These are phyloP conservation scores for Conops quadrifasciatus DNA, from an alignment of 2,888 invertebrate species.

Conservation along the genomic window DNA sequence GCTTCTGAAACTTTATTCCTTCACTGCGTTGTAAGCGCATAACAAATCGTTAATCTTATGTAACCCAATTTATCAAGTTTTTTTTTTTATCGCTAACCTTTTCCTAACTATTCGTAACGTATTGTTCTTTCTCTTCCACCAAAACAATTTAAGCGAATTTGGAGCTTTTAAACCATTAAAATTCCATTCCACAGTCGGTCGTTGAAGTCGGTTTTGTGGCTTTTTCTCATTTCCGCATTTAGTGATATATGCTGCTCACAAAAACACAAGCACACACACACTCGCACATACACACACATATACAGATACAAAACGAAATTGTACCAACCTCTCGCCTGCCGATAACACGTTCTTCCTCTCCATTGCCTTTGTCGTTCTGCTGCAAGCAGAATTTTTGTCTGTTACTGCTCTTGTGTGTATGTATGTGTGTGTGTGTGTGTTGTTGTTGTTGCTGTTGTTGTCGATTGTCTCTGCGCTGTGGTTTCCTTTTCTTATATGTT, in stretches of 20 bases:
- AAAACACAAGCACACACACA: not conserved
- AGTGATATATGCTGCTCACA: not conserved
- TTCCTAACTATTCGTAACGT: too few species aligned
- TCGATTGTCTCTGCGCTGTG: not conserved
- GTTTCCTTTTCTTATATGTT: too few species aligned
- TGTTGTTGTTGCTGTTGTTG: slow-evolving; percentile 28
- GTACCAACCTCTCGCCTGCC: too few species aligned
- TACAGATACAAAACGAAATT: not conserved
- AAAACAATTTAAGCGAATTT: too few species aligned
- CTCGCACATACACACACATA: not conserved
- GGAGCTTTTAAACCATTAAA: not conserved
- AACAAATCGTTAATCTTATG: too few species aligned
- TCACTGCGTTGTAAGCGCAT: too few species aligned
- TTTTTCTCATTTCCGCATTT: not conserved
- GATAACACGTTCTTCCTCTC: too few species aligned
- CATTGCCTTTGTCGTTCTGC: not conserved
- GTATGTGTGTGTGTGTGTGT: slow-evolving; percentile 31
- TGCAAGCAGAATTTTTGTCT: not conserved
- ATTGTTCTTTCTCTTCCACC: too few species aligned
- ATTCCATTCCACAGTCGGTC: not conserved
- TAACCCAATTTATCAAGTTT: too few species aligned
- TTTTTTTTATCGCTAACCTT: too few species aligned
- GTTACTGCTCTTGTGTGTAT: slow-evolving; percentile 5
- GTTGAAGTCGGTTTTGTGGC: not conserved
- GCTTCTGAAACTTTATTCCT: too few species aligned